Evolutionary conservation across 2,888 invertebrate genomes (phyloP).

Genomic region (Drosophila kokeensis): DNA sequence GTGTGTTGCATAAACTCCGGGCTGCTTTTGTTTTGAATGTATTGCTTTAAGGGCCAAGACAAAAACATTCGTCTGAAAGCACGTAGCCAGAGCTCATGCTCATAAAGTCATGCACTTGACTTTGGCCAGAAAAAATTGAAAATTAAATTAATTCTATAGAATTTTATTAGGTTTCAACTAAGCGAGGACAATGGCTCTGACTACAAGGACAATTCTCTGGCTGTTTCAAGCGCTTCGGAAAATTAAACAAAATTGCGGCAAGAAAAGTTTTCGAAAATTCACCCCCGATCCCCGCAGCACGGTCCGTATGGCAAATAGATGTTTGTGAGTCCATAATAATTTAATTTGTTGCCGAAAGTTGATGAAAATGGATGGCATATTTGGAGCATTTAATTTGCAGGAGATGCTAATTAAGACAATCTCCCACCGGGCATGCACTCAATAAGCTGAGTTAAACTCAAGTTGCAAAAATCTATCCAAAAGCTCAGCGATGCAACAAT

Average conservation of each 20-base stretch:
- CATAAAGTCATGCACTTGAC: constrained; percentile 62
- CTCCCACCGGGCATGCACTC: constrained; percentile 26
- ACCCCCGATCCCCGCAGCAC: neutral
- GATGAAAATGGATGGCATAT: constrained; percentile 51
- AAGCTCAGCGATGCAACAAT: constrained; percentile 28
- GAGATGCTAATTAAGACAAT: constrained; percentile 66
- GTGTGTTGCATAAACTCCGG: neutral
- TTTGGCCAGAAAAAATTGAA: constrained; percentile 60
- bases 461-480: constrained; percentile 13
- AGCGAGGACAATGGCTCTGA: constrained; percentile 52
- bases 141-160: constrained; percentile 77
- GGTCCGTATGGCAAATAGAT: constrained; percentile 12
- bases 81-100: constrained; percentile 41
- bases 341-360: constrained; percentile 65
- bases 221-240: constrained; percentile 37
- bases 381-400: constrained; percentile 53
- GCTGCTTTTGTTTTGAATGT: constrained; percentile 5
- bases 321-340: constrained; percentile 52
- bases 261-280: constrained; percentile 38
- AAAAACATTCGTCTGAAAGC: constrained; percentile 42
- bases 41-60: constrained; percentile 42
- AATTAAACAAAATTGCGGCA: constrained; percentile 39
- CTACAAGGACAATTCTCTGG: constrained; percentile 43
- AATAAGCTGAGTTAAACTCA: constrained; percentile 36
- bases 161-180: constrained; percentile 69